These are phyloP conservation scores for Tetrao urogallus DNA, from an alignment of 2,113 vertebrate species.

Conservation along the genomic window DNA sequence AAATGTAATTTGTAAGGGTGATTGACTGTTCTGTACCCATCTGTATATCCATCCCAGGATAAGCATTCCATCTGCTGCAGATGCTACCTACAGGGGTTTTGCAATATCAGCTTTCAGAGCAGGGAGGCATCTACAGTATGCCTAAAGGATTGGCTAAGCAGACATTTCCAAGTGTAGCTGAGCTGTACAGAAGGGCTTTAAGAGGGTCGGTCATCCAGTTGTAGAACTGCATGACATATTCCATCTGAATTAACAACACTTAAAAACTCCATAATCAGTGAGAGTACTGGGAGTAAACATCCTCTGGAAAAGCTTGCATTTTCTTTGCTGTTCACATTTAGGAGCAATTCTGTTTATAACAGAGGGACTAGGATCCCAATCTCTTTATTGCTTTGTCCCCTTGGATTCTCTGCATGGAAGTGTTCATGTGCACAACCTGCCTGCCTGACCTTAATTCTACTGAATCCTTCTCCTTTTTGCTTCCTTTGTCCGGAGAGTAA, in stretches of 20 bases:
- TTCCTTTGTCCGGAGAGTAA: background rate
- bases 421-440: background rate
- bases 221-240: slow-evolving; percentile 23
- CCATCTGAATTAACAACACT: slow-evolving; percentile 44
- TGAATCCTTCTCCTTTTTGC: background rate
- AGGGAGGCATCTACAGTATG: slow-evolving; percentile 23
- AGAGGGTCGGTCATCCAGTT: slow-evolving; percentile 45
- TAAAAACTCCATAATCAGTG: slow-evolving; percentile 37
- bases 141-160: background rate
- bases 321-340: background rate
- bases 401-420: background rate
- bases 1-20: slow-evolving; percentile 56
- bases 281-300: background rate
- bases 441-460: slow-evolving; percentile 16
- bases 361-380: background rate
- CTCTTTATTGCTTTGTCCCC: background rate
- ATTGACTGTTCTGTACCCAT: slow-evolving; percentile 50
- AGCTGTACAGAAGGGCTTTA: slow-evolving; percentile 18
- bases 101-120: background rate
- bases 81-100: slow-evolving; percentile 31
- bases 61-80: slow-evolving; percentile 63
- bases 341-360: background rate
- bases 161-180: background rate
- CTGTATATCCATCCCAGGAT: slow-evolving; percentile 18
- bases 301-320: background rate